Base-by-base conservation (phyloP, 92 coral and sea anemone species). In the Siderastrea radians region DNA sequence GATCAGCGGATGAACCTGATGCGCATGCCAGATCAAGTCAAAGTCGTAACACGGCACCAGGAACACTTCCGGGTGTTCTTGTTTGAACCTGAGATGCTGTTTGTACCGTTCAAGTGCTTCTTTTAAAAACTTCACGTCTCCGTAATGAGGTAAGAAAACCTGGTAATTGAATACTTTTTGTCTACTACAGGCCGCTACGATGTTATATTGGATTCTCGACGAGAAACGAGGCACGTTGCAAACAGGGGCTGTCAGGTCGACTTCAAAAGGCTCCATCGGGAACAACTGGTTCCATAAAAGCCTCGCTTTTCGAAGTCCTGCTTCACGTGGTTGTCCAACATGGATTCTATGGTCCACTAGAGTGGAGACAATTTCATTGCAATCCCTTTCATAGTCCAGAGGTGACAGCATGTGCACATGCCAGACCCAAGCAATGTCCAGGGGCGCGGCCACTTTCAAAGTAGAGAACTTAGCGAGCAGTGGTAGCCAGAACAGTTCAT, bases 391-490 rank as follows among this genome's bases (percentile, higher is more conserved):
- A 81, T 93, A 93, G 79, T 80, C 58, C 49, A 82, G 89, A 46
- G 96, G 96, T 57, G 92, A 90, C 49, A 93, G 64, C 96, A 93
- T 93, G 88, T 93, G 96, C 60, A 93, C 92, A 66, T 93, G 86
- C 96, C 92, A 89, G 26, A 89, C 89, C 92, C 92, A 89, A 38
- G 93, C 93, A 73, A 90, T 79, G 75, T 90, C 96, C 26, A 91
- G 88, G 51, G 96, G 96, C 12, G 96, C 96, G 6, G 94, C 94
- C 44, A 93, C 10, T 48, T 82, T 75, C 54, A 59, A 16, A 44
- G 89, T 52, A 45, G 84, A 69, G 44, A 17, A 63, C 50, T 82
- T 82, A 12, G 90, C 93, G 15, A 77, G 73, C 14, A 90, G 86
- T 11, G 93, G 93, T 6, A 90, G 72, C 93, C 93, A 90, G 15